A percentile compares a stretch with the other conserved stretches of the same genome.
phyloP scores from a whole-genome alignment of 2,888 invertebrate genomes.

The Argynnis bischoffii region DNA sequence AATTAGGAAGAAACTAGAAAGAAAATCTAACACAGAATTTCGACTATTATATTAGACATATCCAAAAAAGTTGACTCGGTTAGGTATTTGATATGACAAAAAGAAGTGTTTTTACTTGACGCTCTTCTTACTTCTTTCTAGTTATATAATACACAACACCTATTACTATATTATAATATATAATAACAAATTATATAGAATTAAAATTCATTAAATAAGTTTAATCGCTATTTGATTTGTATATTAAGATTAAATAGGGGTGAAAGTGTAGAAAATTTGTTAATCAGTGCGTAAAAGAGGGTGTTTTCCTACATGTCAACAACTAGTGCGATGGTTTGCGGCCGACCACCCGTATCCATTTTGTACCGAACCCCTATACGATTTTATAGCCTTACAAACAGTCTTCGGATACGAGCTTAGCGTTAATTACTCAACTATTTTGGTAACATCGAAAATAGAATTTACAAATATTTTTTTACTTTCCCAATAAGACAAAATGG shows the following conservation, averaged over 20 bases:
- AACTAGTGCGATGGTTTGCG: conserved; percentile 15
- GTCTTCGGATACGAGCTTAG: conserved; percentile 16
- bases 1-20: no score
- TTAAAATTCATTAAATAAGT: conserved; percentile 6
- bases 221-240: conserved; percentile 8
- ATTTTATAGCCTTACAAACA: conserved; percentile 28
- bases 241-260: conserved; percentile 17
- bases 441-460: conserved; percentile 17
- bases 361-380: conserved; percentile 21
- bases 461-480: conserved; percentile 12
- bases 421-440: conserved; percentile 25
- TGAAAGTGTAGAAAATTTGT: conserved; percentile 22
- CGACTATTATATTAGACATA: no score
- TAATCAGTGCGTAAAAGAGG: conserved; percentile 17
- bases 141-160: no score
- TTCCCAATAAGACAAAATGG: conserved; percentile 13
- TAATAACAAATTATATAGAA: no score
- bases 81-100: no score
- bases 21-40: no score
- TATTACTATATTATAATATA: no score
- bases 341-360: conserved; percentile 28
- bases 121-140: no score
- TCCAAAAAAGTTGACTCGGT: no score
- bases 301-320: conserved; percentile 21
- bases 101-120: no score